These are phyloP conservation scores for Macrosiphum euphorbiae DNA, from an alignment of 2,888 invertebrate species.

Conservation along the genomic window DNA sequence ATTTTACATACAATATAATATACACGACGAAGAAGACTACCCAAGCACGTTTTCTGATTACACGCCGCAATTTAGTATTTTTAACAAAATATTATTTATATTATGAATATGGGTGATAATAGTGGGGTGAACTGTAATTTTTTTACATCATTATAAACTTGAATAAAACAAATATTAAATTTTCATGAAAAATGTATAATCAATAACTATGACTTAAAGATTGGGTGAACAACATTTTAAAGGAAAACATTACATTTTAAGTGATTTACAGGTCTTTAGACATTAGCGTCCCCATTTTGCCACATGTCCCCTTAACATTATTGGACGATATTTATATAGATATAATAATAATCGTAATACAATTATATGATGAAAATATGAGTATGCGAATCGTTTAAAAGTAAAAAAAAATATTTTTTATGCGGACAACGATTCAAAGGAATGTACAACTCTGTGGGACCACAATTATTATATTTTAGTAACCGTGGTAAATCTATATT, in stretches of 20 bases:
- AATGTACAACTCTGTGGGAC: neutral
- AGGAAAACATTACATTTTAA: no score
- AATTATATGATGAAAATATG: neutral
- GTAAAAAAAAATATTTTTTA: neutral
- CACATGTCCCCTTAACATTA: neutral
- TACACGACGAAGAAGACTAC: neutral
- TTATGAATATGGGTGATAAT: neutral
- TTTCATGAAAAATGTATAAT: no score
- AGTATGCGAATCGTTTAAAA: neutral
- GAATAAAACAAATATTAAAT: no score
- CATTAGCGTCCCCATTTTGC: no score
- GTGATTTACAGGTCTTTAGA: no score
- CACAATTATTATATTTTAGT: neutral
- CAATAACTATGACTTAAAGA: no score
- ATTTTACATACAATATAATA: neutral
- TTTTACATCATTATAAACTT: no score
- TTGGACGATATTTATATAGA: neutral
- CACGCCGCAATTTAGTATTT: neutral
- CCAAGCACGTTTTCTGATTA: neutral
- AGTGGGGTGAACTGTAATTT: no score
- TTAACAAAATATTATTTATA: neutral
- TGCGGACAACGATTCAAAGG: neutral
- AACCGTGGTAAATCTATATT: neutral
- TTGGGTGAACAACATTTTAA: no score
- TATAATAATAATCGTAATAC: neutral